phyloP scores from a whole-genome alignment of 2,797 vertebrate species.

The Euphonia xanthogaster region DNA sequence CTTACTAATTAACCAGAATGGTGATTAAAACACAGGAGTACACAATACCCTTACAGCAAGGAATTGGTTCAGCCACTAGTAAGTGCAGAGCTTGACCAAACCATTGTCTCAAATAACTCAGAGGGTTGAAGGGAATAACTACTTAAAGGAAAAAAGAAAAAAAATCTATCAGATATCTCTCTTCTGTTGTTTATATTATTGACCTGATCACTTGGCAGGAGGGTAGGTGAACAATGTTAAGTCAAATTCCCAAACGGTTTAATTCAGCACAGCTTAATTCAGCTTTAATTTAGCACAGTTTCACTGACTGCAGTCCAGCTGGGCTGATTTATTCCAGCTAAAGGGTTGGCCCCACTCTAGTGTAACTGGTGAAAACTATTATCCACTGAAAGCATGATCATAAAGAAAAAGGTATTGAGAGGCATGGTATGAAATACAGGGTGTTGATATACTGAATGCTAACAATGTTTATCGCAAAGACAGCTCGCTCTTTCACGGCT shows the following conservation, averaged over 20 bases:
- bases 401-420: constrained; percentile 55
- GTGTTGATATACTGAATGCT: constrained; percentile 34
- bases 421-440: constrained; percentile 21
- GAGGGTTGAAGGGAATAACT: not conserved
- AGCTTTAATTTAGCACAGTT: constrained; percentile 43
- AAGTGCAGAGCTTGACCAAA: not conserved
- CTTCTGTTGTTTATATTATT: constrained; percentile 41
- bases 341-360: constrained; percentile 9
- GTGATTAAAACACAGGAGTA: not conserved
- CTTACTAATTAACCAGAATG: not conserved
- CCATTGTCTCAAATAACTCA: not conserved
- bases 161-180: not conserved
- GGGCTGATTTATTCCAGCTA: constrained; percentile 41
- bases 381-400: constrained; percentile 17
- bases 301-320: constrained; percentile 47
- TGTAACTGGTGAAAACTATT: constrained; percentile 55
- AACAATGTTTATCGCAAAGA: constrained; percentile 10
- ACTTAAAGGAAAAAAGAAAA: too few relatives aligned
- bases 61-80: not conserved
- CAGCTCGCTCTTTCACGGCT: constrained; percentile 13
- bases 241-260: constrained; percentile 29
- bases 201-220: not conserved
- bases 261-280: constrained; percentile 53
- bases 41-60: not conserved
- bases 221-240: constrained; percentile 5